Conservation (phyloP, 2,888 invertebrate species). For the Drosophila anomelani region DNA sequence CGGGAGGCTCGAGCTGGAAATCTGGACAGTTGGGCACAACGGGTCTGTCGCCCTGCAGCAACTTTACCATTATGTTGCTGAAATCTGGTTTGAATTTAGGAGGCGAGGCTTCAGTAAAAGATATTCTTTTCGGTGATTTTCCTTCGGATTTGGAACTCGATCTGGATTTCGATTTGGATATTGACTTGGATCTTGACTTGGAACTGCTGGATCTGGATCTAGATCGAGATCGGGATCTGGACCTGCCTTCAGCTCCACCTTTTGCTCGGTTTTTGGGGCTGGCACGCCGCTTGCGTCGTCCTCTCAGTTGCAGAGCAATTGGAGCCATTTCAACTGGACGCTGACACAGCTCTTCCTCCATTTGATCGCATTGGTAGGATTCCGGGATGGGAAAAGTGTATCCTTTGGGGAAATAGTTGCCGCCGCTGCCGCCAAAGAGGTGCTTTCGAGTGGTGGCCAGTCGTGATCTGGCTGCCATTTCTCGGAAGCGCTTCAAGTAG, state of each 20-base stretch:
- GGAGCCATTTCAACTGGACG: neutral
- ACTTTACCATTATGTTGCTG: constrained; percentile 3
- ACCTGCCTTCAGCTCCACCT: constrained; percentile 4
- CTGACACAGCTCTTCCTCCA: neutral
- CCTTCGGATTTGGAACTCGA: neutral
- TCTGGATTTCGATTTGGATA: neutral
- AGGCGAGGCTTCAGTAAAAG: too few relatives aligned
- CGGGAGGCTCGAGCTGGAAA: constrained; percentile 4
- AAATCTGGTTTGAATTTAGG: neutral
- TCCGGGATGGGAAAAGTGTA: neutral
- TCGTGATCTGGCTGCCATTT: constrained; percentile 47
- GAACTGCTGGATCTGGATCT: neutral
- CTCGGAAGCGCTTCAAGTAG: constrained; percentile 50
- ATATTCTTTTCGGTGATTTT: neutral
- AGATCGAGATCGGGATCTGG: neutral
- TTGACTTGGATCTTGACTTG: neutral
- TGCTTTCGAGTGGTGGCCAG: constrained; percentile 44
- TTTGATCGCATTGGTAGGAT: neutral
- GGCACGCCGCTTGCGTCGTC: neutral
- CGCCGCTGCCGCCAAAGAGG: constrained; percentile 9
- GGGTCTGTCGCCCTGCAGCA: constrained; percentile 1
- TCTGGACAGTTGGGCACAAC: constrained; percentile 14
- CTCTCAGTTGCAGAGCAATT: too few relatives aligned
- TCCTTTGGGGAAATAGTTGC: neutral
- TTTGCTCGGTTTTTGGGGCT: neutral